Evolutionary conservation across 1,140 invertebrate species (phyloP), one percentile per base, ranked within the genome.

Genomic region (Gerris buenoi): DNA sequence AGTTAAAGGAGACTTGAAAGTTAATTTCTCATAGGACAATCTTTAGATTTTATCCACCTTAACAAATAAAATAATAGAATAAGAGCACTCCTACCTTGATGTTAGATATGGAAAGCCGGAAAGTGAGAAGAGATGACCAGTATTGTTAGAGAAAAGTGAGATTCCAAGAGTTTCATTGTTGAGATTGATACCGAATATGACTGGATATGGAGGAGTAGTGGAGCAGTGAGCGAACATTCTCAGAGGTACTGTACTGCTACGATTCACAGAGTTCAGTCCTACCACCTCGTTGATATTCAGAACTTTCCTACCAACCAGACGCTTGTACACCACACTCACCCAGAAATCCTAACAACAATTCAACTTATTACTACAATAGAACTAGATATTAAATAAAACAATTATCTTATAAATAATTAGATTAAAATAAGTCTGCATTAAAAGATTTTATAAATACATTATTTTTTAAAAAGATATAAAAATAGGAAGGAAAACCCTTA

Each of bases 111-210:
- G n/a, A 46, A 29, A 60, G 13, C 62, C 62, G 5, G 33, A 22
- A 5, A 68, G 59, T 2, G 27, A 28, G 46, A 64, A 68, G 2
- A 68, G 27, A 14, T 33, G 5, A 2, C 46, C 67, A 14, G 63
- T 59, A n/a, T 23, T 61, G 33, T 68, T 68, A 26, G 58, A 63
- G n/a, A 25, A 25, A 28, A 68, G 63, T 23, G 10, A 26, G 10
- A 68, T 26, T 15, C 67, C 67, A 25, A 58, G 46, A 2, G 57
- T 14, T 5, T 29, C 15, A 33, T 68, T 68, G 18, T 15, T 27
- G 14, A 68, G 14, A 60, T 65, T 68, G 1, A 68, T 33, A 33
- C 67, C 67, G 29, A 65, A 68, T 26, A 68, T n/a, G 27, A 65
- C 67, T 25, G 60, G 18, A 18, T 64, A 23, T 15, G 13, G 14